phyloP scores from a whole-genome alignment of 1,140 invertebrate species.

The Littorina saxatilis region DNA sequence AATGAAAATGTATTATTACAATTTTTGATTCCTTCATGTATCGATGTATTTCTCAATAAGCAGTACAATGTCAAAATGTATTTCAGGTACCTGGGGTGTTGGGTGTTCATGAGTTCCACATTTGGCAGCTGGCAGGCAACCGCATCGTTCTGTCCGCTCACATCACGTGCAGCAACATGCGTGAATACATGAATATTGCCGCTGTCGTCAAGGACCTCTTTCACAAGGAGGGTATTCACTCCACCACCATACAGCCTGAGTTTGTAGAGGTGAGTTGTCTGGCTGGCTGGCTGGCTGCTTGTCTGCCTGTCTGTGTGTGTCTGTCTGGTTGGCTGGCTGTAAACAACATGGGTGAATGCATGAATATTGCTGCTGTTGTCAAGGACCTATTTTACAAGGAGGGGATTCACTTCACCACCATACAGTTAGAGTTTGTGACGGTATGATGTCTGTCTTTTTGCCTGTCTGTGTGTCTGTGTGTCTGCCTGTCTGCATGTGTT shows the following conservation, averaged over 20 bases:
- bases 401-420: slow-evolving; percentile 80
- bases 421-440: slow-evolving; percentile 80
- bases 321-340: too few species aligned
- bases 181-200: slow-evolving; percentile 78
- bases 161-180: slow-evolving; percentile 77
- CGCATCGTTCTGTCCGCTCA: slow-evolving; percentile 80
- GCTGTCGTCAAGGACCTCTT: slow-evolving; percentile 77
- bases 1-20: too few species aligned
- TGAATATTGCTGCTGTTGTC: slow-evolving; percentile 76
- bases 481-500: too few species aligned
- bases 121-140: slow-evolving; percentile 80
- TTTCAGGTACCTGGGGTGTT: slow-evolving; percentile 78
- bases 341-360: slow-evolving; percentile 78
- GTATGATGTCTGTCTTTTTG: too few species aligned
- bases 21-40: too few species aligned
- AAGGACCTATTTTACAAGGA: slow-evolving; percentile 79
- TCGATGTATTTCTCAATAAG: too few species aligned
- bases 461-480: too few species aligned
- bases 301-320: too few species aligned
- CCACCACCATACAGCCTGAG: slow-evolving; percentile 80
- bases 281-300: too few species aligned
- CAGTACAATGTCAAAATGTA: too few species aligned
- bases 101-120: slow-evolving; percentile 80
- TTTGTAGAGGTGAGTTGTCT: slow-evolving; percentile 70
- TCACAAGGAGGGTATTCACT: slow-evolving; percentile 80